Conservation (phyloP, 2,888 invertebrate genomes). For the Pomacea canaliculata region DNA sequence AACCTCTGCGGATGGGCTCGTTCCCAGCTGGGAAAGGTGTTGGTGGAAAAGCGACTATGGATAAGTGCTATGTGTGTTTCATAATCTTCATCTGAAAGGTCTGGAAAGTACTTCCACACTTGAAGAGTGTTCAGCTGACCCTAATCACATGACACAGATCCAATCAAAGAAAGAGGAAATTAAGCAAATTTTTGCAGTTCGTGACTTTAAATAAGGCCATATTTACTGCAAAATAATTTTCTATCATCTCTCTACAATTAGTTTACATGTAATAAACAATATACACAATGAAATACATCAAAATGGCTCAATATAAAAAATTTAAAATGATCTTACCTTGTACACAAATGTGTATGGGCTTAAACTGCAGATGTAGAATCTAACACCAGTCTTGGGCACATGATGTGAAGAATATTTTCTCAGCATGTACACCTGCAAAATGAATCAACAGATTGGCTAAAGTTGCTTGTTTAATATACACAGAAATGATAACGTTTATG, state of each 20-base stretch:
- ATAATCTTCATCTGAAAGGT: constrained; percentile 76
- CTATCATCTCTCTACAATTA: not conserved
- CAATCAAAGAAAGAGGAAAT: not conserved
- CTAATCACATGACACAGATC: constrained; percentile 51
- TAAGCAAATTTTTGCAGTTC: not conserved
- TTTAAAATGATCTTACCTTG: constrained; percentile 74
- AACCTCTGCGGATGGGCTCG: constrained; percentile 96
- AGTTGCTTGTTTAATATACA: no score
- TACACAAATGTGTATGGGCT: constrained; percentile 92
- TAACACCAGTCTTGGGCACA: constrained; percentile 84
- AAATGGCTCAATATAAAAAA: not conserved
- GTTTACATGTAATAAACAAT: not conserved
- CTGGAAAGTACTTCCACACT: constrained; percentile 83
- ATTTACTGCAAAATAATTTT: not conserved
- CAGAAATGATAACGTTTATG: no score
- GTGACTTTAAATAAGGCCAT: not conserved
- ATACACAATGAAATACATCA: not conserved
- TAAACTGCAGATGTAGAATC: constrained; percentile 97
- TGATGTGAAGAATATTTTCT: constrained; percentile 93
- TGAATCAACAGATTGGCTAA: not conserved
- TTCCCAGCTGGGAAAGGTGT: constrained; percentile 99
- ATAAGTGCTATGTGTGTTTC: constrained; percentile 96
- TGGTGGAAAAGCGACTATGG: constrained; percentile 98
- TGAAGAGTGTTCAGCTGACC: constrained; percentile 97
- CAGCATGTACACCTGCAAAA: constrained; percentile 85